Evolutionary conservation across 2,113 vertebrate genomes (phyloP), one percentile per base, ranked within the genome.

Genomic region (Emydura subglobosa): DNA sequence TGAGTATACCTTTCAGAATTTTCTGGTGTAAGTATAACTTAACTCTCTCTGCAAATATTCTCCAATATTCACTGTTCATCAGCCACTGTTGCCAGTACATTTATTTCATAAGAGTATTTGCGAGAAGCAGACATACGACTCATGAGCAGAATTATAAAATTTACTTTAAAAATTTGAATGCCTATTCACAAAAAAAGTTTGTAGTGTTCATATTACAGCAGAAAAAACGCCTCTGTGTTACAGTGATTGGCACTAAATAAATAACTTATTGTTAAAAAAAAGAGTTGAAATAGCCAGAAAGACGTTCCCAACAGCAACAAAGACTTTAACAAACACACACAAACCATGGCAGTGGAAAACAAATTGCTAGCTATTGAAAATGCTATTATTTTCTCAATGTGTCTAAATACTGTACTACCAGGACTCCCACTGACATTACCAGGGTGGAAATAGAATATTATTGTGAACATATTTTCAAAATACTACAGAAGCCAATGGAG

Each of bases 291-390:
- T 89, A 95, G 55, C 83, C 92, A 94, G 92, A 96, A 97, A 97
- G 89, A 96, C 93, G 92, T 95, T 94, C 95, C 92, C 88, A 93
- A 97, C 88, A 93, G 89, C 93, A 96, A 93, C 95, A 86, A 95
- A 94, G 92, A 83, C 87, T 91, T 27, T 94, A 94, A 97, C 91
- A 95, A 97, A 96, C 96, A 95, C 91, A 89, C 91, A 86, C 82
- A 80, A 92, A 92, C 16, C 87, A 82, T 96, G 91, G 91, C 94
- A 95, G 93, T 31, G 83, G 94, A 97, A 97, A 97, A 97, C 95
- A 98, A 97, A 98, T 98, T 98, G 96, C 96, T 85, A 87, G 97
- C 96, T 97, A 96, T 97, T 97, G 97, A 97, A 97, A 97, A 97
- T 97, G 96, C 95, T 97, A 96, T 97, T 97, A 97, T 98, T 98